phyloP scores from a whole-genome alignment of 1,140 invertebrate genomes.

The Drosophila jambulina region DNA sequence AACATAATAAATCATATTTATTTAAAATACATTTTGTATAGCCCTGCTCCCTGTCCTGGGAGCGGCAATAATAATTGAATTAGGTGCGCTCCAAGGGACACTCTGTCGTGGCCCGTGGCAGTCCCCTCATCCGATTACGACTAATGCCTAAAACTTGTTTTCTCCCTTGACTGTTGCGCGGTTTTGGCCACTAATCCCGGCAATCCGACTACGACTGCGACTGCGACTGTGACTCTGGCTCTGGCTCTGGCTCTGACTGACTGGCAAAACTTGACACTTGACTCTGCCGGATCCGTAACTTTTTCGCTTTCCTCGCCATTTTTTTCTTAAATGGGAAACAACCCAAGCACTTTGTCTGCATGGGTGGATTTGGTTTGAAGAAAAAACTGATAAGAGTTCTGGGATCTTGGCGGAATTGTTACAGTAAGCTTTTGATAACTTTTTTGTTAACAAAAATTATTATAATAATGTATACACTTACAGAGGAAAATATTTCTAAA shows the following conservation, averaged over 20 bases:
- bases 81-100: conserved; percentile 42
- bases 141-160: conserved; percentile 59
- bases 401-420: neutral
- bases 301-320: conserved; percentile 15
- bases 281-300: conserved; percentile 24
- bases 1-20: conserved; percentile 84
- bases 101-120: conserved; percentile 6
- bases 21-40: conserved; percentile 71
- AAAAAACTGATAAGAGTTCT: conserved; percentile 6
- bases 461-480: neutral
- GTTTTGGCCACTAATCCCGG: conserved; percentile 43
- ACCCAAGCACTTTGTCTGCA: conserved; percentile 3
- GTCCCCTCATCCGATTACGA: conserved; percentile 38
- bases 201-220: conserved; percentile 27
- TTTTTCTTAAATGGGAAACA: conserved; percentile 3
- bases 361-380: neutral
- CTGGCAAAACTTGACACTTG: conserved; percentile 47
- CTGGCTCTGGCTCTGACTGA: conserved; percentile 12
- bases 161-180: conserved; percentile 39
- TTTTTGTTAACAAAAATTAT: neutral
- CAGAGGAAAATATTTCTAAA: neutral
- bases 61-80: conserved; percentile 77
- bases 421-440: neutral
- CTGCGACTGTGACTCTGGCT: conserved; percentile 18
- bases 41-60: neutral